Evolutionary conservation across 1,140 invertebrate genomes (phyloP).

Genomic region (Dermatophagoides farinae): DNA sequence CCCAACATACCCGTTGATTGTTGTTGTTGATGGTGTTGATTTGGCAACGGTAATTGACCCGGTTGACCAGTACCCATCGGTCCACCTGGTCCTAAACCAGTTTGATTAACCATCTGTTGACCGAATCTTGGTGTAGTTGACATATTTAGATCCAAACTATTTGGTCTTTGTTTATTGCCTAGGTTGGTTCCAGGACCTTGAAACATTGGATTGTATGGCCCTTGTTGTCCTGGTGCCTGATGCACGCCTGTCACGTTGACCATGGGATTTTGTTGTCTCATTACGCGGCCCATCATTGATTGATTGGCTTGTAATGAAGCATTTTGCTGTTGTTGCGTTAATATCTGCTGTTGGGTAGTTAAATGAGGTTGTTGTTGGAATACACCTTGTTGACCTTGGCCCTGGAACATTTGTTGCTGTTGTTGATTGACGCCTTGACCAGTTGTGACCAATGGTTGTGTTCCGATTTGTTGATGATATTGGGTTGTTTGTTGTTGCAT

Average conservation of each 20-base stretch:
- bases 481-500: not conserved
- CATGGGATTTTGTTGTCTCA: slow-evolving; percentile 12
- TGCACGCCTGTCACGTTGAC: not conserved
- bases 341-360: not conserved
- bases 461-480: not conserved
- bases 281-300: not conserved
- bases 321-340: slow-evolving; percentile 9
- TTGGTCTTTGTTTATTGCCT: slow-evolving; percentile 15
- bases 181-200: not conserved
- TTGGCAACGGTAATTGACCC: slow-evolving; percentile 1
- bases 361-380: not conserved
- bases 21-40: slow-evolving; percentile 8
- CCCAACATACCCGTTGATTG: slow-evolving; percentile 8
- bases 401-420: not conserved
- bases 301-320: not conserved
- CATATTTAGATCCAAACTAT: slow-evolving; percentile 5
- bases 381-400: not conserved
- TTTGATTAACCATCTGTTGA: not conserved
- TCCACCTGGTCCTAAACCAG: slow-evolving; percentile 25
- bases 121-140: not conserved
- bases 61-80: not conserved
- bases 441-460: not conserved
- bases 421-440: not conserved
- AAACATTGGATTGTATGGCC: slow-evolving; percentile 3
- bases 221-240: not conserved